Percentiles rank a stretch among this genome's conserved stretches.
phyloP scores from a whole-genome alignment of 1,140 invertebrate genomes.

The Platorchestia sp. region DNA sequence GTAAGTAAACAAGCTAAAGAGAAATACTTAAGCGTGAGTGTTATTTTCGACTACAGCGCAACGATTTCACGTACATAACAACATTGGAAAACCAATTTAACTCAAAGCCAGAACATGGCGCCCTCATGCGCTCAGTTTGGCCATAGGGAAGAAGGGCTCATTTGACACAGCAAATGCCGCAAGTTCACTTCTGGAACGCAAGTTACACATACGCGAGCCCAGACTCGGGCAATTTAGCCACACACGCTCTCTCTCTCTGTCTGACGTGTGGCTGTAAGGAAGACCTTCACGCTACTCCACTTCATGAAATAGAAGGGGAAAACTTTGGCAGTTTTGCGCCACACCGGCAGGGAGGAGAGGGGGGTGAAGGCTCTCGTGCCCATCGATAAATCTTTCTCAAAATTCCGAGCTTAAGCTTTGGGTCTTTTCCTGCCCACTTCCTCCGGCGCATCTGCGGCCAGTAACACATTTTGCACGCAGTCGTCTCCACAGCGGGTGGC shows the following conservation, averaged over 20 bases:
- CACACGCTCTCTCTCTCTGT: neutral
- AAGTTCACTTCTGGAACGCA: too few relatives aligned
- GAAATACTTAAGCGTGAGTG: too few relatives aligned
- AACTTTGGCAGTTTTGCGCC: neutral
- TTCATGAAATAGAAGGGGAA: neutral
- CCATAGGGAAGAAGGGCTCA: too few relatives aligned
- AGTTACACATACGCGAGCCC: neutral
- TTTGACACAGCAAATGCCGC: too few relatives aligned
- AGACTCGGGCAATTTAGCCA: neutral
- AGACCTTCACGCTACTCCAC: too few relatives aligned
- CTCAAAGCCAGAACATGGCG: too few relatives aligned
- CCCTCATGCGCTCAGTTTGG: too few relatives aligned
- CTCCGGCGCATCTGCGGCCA: neutral
- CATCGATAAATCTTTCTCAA: constrained; percentile 1
- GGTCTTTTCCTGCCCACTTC: neutral
- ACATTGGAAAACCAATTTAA: too few relatives aligned
- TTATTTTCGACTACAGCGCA: too few relatives aligned
- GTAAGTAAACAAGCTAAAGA: too few relatives aligned
- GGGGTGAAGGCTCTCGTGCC: neutral
- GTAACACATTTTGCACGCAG: neutral
- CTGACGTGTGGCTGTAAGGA: neutral
- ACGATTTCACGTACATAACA: too few relatives aligned
- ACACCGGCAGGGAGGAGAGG: neutral
- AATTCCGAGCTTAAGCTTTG: neutral
- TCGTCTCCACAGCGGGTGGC: too few relatives aligned